Percentiles rank a stretch among this genome's conserved stretches.
These are phyloP conservation scores for Rachycentron canadum DNA, from an alignment of 2,797 vertebrate species.

Conservation along the genomic window DNA sequence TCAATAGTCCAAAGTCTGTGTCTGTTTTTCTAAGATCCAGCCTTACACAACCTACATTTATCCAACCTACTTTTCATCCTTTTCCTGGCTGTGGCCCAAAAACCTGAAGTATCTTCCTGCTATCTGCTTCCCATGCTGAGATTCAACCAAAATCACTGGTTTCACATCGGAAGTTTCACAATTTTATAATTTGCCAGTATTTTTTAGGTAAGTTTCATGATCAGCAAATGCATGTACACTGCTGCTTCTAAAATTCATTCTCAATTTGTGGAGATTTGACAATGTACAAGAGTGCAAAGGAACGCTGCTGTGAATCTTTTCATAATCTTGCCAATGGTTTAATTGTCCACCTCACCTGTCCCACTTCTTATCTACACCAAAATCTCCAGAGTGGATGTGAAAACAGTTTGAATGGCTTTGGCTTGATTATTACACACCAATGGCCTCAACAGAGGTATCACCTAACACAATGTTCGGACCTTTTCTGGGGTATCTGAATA, in stretches of 20 bases:
- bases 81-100: slow-evolving; percentile 53
- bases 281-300: not conserved
- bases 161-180: not conserved
- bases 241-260: not conserved
- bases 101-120: slow-evolving; percentile 38
- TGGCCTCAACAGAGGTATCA: not conserved
- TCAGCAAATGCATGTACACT: not conserved
- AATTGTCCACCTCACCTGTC: not conserved
- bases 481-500: not conserved
- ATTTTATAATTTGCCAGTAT: not conserved
- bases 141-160: slow-evolving; percentile 22
- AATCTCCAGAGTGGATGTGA: not conserved
- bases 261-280: not conserved
- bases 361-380: not conserved
- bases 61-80: slow-evolving; percentile 53
- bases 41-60: slow-evolving; percentile 49
- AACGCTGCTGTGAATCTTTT: not conserved
- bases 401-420: not conserved
- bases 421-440: not conserved
- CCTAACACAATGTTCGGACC: not conserved
- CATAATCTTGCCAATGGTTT: not conserved
- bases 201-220: not conserved
- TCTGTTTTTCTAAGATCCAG: slow-evolving; percentile 40
- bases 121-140: not conserved
- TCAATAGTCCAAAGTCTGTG: slow-evolving; percentile 14